Conservation (phyloP, 2,113 vertebrate species). For the Phainopepla nitens region DNA sequence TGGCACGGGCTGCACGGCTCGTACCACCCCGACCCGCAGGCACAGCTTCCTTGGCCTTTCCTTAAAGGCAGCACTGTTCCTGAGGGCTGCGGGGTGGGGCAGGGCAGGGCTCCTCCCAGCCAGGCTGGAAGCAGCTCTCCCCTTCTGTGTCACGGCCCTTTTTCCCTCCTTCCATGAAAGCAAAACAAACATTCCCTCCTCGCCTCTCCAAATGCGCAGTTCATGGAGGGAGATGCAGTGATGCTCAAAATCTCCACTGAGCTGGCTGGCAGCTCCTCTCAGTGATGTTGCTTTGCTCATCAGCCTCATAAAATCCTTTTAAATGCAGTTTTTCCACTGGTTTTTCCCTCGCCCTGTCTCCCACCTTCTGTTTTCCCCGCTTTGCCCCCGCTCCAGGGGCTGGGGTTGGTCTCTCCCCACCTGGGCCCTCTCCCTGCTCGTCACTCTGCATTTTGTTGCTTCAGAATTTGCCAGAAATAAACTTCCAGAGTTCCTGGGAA, state of each 20-base stretch:
- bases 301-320: background rate
- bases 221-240: background rate
- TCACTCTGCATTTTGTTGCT: background rate
- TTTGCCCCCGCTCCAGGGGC: background rate
- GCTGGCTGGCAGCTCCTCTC: background rate
- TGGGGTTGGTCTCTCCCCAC: accelerated
- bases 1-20: background rate
- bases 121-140: background rate
- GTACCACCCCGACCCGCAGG: background rate
- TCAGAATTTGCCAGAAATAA: background rate
- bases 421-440: background rate
- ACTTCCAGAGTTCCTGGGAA: background rate
- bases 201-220: accelerated
- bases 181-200: background rate
- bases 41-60: background rate
- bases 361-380: background rate
- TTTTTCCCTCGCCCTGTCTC: background rate
- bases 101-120: background rate
- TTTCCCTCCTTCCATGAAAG: accelerated
- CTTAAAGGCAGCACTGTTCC: background rate
- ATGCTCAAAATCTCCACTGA: background rate
- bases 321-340: accelerated
- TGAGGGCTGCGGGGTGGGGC: background rate
- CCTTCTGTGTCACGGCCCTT: accelerated
- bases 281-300: background rate